Evolutionary conservation across 2,113 vertebrate genomes (phyloP).

Genomic region (Solea solea): DNA sequence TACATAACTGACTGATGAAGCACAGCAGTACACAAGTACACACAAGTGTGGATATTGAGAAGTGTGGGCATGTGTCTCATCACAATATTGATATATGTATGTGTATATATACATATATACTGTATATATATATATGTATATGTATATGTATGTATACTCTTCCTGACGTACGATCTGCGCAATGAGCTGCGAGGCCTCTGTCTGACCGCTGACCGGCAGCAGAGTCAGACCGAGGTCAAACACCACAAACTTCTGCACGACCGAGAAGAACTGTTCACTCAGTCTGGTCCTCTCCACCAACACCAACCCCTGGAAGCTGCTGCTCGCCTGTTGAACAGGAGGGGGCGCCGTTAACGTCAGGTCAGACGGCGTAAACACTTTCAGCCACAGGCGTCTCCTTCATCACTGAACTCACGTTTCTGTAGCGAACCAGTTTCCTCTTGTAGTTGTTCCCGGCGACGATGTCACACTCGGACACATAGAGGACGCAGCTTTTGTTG

Average conservation of each 20-base stretch:
- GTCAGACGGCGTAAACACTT: neutral
- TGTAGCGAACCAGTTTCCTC: slow-evolving; percentile 88
- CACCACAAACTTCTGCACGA: slow-evolving; percentile 88
- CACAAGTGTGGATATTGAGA: no score
- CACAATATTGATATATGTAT: no score
- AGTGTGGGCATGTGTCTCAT: no score
- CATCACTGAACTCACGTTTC: slow-evolving; percentile 86
- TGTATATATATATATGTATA: no score
- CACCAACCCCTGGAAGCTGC: slow-evolving; percentile 82
- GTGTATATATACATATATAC: no score
- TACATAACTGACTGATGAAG: no score
- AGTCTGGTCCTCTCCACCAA: slow-evolving; percentile 88
- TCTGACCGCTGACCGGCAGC: slow-evolving; percentile 85
- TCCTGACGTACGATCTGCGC: slow-evolving; percentile 83
- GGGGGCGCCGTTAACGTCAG: neutral
- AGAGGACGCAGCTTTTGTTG: slow-evolving; percentile 86
- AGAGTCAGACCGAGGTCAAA: slow-evolving; percentile 91
- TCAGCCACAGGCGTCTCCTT: no score
- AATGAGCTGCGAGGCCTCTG: slow-evolving; percentile 89
- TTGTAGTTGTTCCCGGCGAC: slow-evolving; percentile 87
- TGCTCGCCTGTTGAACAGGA: slow-evolving; percentile 72
- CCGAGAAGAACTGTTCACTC: slow-evolving; percentile 88
- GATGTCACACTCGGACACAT: slow-evolving; percentile 90
- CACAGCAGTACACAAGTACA: no score
- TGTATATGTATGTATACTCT: neutral